Evolutionary conservation across 2,888 invertebrate species (phyloP).

Genomic region (Drosophila colorata): DNA sequence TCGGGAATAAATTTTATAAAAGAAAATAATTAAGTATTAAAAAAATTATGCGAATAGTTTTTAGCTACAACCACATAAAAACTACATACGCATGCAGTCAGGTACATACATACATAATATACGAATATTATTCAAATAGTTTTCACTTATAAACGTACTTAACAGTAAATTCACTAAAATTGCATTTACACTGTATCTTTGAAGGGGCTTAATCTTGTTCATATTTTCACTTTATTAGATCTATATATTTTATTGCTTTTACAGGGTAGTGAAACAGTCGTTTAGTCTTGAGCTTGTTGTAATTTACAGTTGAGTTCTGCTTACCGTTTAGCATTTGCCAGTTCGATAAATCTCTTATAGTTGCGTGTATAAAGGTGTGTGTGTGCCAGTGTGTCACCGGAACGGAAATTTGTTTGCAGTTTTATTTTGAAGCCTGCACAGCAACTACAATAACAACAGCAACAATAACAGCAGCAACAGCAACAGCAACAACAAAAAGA

Average conservation of each 20-base stretch:
- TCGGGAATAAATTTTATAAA: no score
- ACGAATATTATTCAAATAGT: no score
- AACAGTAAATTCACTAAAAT: neutral
- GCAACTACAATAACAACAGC: conserved; percentile 36
- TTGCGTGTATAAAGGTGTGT: conserved; percentile 14
- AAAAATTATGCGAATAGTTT: no score
- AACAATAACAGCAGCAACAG: conserved; percentile 23
- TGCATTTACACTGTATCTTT: neutral
- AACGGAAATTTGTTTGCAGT: conserved; percentile 67
- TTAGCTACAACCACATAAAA: no score
- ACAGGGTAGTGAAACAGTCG: conserved; percentile 17
- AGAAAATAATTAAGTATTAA: no score
- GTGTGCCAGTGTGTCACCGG: conserved; percentile 42
- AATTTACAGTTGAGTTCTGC: conserved; percentile 34
- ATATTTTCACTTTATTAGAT: no score
- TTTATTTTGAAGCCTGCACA: conserved; percentile 55
- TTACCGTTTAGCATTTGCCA: conserved; percentile 40
- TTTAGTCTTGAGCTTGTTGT: neutral
- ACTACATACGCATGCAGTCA: no score
- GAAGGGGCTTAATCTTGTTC: no score
- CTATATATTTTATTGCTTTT: neutral
- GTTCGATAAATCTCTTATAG: conserved; percentile 36
- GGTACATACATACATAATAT: no score
- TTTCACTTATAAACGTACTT: neutral
- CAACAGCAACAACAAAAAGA: conserved; percentile 31